phyloP scores from a whole-genome alignment of 1,140 invertebrate species.

The Platorchestia sp. region DNA sequence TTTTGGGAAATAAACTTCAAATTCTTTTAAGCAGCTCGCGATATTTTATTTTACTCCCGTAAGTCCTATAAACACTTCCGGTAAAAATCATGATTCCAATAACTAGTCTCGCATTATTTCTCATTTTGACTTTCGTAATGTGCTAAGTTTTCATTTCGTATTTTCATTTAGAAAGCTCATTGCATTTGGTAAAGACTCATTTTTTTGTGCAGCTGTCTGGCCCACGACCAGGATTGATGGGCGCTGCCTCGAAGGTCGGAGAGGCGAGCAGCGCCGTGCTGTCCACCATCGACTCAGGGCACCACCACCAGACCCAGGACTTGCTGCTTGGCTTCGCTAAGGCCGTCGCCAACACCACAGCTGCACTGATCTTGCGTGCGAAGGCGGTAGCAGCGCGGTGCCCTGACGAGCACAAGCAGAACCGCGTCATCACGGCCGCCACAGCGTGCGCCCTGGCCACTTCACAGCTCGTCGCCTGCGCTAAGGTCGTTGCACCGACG shows the following conservation, averaged over 20 bases:
- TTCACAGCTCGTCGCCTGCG: constrained; percentile 96
- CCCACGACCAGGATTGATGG: constrained; percentile 91
- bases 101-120: no score
- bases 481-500: constrained; percentile 83
- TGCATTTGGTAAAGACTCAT: not conserved
- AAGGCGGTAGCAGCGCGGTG: constrained; percentile 93
- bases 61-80: no score
- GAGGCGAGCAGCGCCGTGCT: constrained; percentile 95
- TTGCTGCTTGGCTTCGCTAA: constrained; percentile 92
- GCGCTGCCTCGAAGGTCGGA: constrained; percentile 94
- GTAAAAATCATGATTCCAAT: no score
- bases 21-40: no score
- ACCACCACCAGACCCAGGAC: constrained; percentile 77
- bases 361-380: constrained; percentile 92
- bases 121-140: not conserved
- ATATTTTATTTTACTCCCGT: no score
- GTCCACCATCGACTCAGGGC: constrained; percentile 89
- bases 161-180: not conserved
- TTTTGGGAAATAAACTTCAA: no score
- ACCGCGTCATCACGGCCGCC: constrained; percentile 93
- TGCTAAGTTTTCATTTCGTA: not conserved
- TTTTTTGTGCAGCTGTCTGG: constrained; percentile 69
- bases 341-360: constrained; percentile 96
- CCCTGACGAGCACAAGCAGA: constrained; percentile 76
- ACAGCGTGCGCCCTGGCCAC: constrained; percentile 97